These are phyloP conservation scores for Ramphastos sulfuratus DNA, from an alignment of 2,113 vertebrate genomes.

Conservation along the genomic window DNA sequence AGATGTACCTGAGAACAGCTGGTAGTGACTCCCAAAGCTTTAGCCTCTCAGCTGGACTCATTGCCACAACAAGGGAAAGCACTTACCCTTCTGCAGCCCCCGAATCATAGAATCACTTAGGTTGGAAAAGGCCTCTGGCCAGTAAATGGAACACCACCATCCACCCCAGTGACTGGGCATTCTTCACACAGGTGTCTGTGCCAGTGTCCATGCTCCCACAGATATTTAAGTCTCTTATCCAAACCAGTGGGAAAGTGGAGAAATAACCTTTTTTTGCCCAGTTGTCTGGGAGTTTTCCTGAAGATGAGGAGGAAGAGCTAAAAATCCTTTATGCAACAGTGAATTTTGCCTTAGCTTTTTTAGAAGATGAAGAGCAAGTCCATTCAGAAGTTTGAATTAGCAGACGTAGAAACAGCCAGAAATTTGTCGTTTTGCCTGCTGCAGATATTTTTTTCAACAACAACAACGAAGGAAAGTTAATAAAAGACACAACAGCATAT, in stretches of 20 bases:
- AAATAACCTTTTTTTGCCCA: neutral
- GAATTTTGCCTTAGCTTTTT: neutral
- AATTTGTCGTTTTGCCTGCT: neutral
- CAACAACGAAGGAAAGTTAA: neutral
- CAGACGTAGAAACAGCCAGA: neutral
- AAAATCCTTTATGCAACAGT: neutral
- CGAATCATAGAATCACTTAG: neutral
- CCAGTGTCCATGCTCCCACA: neutral
- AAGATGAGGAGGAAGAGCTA: neutral
- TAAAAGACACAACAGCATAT: neutral
- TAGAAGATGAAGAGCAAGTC: neutral
- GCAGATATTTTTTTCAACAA: neutral
- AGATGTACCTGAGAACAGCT: neutral
- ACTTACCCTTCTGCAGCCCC: neutral
- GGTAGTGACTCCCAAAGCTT: neutral
- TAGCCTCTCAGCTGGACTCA: neutral
- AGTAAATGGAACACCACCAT: neutral
- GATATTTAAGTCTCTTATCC: neutral
- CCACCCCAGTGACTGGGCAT: neutral
- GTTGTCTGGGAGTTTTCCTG: neutral
- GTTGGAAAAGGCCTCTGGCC: neutral
- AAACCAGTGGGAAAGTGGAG: neutral
- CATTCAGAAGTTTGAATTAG: neutral
- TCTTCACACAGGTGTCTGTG: neutral
- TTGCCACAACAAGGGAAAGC: rapidly evolving